These are phyloP conservation scores for Phasianus colchicus DNA, from an alignment of 2,113 vertebrate species.

Conservation along the genomic window DNA sequence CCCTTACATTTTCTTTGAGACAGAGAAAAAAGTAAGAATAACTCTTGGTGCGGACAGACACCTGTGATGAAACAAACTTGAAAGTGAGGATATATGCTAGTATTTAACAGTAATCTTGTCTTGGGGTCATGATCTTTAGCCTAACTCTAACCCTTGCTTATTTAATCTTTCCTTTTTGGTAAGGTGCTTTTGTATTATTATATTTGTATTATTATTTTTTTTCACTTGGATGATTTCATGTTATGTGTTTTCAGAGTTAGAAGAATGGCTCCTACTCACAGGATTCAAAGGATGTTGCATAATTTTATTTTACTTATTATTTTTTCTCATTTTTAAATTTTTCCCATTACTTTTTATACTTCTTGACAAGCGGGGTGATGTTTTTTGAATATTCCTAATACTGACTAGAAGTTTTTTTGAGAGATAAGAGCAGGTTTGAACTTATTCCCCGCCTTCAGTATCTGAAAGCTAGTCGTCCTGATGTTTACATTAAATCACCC, in stretches of 20 bases:
- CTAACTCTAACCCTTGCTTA: not conserved
- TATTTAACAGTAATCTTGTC: not conserved
- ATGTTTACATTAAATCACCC: not conserved
- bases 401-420: not conserved
- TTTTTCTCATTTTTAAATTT: not conserved
- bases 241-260: not conserved
- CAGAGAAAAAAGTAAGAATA: not conserved
- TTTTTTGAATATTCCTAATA: not conserved
- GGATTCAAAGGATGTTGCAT: not conserved
- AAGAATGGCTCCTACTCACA: fast-evolving
- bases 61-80: not conserved
- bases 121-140: not conserved
- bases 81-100: not conserved
- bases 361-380: not conserved
- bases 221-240: not conserved
- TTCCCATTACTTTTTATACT: not conserved
- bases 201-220: not conserved
- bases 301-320: not conserved
- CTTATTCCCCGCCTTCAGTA: not conserved
- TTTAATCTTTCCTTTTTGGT: not conserved
- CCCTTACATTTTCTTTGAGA: not conserved
- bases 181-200: not conserved
- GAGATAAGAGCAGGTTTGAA: not conserved
- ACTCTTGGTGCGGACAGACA: not conserved
- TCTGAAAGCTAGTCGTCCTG: not conserved